A percentile compares a stretch with the other conserved stretches of the same genome.
Evolutionary conservation across 1,140 invertebrate species (phyloP).

Genomic region (Temnothorax nylanderi): DNA sequence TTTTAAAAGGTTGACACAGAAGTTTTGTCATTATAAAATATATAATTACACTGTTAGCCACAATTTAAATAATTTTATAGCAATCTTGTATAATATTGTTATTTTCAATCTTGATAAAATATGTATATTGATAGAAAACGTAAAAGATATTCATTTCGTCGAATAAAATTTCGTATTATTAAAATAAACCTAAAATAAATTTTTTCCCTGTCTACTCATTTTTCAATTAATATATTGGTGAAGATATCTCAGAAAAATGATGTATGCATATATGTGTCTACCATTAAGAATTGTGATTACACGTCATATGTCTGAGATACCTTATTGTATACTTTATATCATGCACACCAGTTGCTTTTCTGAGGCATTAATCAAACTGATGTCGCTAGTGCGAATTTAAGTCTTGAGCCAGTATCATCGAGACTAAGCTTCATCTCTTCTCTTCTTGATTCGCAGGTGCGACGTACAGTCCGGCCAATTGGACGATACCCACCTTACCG

Average conservation of each 20-base stretch:
- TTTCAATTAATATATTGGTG: not conserved
- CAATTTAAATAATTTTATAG: conserved; percentile 22
- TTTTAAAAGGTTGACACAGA: not conserved
- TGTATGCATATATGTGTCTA: not conserved
- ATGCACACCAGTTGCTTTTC: not conserved
- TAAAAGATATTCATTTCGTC: not conserved
- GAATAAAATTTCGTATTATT: conserved; percentile 34
- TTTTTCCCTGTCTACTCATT: not conserved
- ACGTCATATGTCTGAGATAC: not conserved
- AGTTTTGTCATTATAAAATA: not conserved
- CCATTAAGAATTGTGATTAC: not conserved
- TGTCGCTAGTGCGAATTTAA: conserved; percentile 40
- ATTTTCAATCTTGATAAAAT: not conserved
- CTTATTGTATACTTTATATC: not conserved
- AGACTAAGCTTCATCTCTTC: conserved; percentile 9
- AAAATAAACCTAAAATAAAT: conserved; percentile 39
- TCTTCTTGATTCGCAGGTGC: conserved; percentile 74
- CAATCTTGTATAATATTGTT: conserved; percentile 5
- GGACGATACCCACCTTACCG: conserved; percentile 76
- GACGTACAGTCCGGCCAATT: conserved; percentile 76
- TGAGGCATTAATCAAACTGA: not conserved
- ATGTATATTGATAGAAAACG: not conserved
- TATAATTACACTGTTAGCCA: not conserved
- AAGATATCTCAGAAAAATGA: not conserved
- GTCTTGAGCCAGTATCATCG: not conserved